Evolutionary conservation across 2,113 vertebrate genomes (phyloP).

Genomic region (Carollia perspicillata): DNA sequence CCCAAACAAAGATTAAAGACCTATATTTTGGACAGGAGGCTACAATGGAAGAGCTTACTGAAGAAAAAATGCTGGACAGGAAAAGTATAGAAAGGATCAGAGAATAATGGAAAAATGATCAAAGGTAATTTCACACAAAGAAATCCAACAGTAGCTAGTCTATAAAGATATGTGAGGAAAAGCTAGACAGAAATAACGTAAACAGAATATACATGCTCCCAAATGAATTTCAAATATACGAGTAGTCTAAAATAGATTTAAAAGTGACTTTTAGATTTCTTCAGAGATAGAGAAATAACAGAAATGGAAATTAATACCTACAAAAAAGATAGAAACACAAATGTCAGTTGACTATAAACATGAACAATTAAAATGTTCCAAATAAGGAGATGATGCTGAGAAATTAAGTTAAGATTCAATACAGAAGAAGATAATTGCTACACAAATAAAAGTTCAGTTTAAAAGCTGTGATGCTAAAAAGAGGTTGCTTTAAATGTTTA

Average conservation of each 20-base stretch:
- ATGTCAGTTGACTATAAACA: background rate
- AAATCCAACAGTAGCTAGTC: background rate
- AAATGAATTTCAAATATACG: background rate
- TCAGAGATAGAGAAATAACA: background rate
- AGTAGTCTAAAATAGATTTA: background rate
- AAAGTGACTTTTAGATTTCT: background rate
- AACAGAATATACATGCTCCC: background rate
- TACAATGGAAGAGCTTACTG: background rate
- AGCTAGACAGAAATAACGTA: background rate
- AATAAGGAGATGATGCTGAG: background rate
- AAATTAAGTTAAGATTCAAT: background rate
- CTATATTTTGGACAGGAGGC: background rate
- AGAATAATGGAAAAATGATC: background rate
- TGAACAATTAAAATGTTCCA: background rate
- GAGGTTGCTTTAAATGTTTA: background rate
- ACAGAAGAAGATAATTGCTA: background rate
- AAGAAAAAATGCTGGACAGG: background rate
- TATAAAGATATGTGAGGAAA: background rate
- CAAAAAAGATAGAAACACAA: background rate
- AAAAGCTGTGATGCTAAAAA: background rate
- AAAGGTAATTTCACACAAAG: background rate
- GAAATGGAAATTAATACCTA: background rate
- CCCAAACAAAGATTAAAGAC: conserved; percentile 13
- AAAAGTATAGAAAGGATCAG: background rate
- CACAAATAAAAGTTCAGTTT: background rate